Base-by-base conservation (phyloP, 2,113 vertebrate genomes). In the Rhinichthys klamathensis region DNA sequence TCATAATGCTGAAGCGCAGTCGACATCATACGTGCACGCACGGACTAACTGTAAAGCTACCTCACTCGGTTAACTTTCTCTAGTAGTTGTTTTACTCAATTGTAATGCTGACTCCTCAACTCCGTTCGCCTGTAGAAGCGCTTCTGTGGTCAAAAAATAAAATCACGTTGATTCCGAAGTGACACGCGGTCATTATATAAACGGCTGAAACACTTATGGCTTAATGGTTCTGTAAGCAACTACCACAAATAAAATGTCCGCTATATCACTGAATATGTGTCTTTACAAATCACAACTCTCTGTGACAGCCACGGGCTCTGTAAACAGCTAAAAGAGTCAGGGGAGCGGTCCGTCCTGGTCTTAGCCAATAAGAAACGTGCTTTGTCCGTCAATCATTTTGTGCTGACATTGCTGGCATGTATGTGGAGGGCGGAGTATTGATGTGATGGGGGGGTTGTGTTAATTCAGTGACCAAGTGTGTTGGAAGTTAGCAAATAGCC, bases 1-100 rank as follows among this genome's bases (percentile, higher is more conserved):
- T 95, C 95, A 94, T 94, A 89, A 90, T 89, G 92, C 92, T 89
- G 92, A 92, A 84, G 90, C 85, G 91, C 90, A 76, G 91, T 91
- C 92, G 91, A 88, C 83, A 87, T 89, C 84, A 86, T 70, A 90
- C 86, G 60, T 69, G 75, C 73, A 5, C 73, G 3, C 21, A 2
- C 75, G n/a, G 58, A 46, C 63, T 83, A 58, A 23, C 23, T 73
- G 38, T 56, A 73, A 30, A 44, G 13, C 23, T 25, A 25, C 51
- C 18, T 56, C 54, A 23, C 54, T 51, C 77, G 38, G 18, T 65
- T 63, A 46, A 80, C 78, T 81, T 81, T 49, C 10, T 54, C 46
- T 32, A 5, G 44, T 44, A 32, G n/a, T 81, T 49, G 79, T 81
- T 81, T 51, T 44, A 51, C 27, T 67, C 61, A 4, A 6, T 30